Evolutionary conservation across 2,113 vertebrate species (phyloP), one percentile per base, ranked within the genome.

Genomic region (Salminus brasiliensis): DNA sequence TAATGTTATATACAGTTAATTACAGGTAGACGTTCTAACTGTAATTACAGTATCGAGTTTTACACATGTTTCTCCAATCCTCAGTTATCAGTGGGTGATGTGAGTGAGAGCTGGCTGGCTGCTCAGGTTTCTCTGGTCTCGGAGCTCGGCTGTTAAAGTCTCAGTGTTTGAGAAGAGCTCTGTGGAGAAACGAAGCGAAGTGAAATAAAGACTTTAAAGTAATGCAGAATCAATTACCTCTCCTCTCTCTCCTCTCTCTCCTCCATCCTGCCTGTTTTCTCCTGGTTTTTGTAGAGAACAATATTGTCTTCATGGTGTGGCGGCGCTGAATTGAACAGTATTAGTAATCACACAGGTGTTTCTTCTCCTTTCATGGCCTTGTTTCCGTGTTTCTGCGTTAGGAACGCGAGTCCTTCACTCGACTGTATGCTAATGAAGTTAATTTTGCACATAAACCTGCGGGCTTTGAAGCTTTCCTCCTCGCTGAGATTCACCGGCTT

Each of bases 361-460:
- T 49, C 73, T 75, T 79, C 72, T 73, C 65, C 70, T 47, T 86
- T 84, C 85, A 76, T 86, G 72, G 78, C 74, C 86, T 74, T 53
- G 82, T 85, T 45, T 63, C 36, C 72, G 27, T 76, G 53, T 65
- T 41, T 21, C 25, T 55, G 76, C 57, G 43, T 76, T 81, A 75
- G 52, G 15, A 81, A 74, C 63, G 23, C 10, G 47, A 67, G 84
- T 88, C 85, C 81, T 88, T 85, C 79, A 85, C 71, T 87, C 39
- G 62, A 77, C 88, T 79, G 27, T 83, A 82, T 89, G 86, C 74
- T 84, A 85, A 89, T 87, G 32, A 43, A 55, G 29, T 87, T 86
- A 13, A 82, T 88, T 87, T 86, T 83, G 66, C 70, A 83, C 84
- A 88, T 78, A 74, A 81, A 86, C 84, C 88, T 87, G 55, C 75